Base-by-base conservation (phyloP, 2,113 vertebrate species). In the Pogonocichla stellata region DNA sequence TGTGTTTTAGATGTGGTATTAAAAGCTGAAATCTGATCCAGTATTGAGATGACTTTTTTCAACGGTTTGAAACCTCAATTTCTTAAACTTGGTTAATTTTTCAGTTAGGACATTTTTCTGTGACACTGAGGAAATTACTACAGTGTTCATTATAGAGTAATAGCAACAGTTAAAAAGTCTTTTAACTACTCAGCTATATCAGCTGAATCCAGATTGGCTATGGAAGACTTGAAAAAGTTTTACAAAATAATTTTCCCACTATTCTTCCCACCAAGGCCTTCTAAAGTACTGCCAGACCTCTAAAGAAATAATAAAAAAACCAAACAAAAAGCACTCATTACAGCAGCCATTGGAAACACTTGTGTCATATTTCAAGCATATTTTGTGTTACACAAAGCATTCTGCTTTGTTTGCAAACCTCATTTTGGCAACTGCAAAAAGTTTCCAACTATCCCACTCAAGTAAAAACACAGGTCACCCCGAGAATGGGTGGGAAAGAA, bases 61-160 rank as follows among this genome's bases (percentile, higher is more conserved):
- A 2, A 70, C 12, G 2, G 8, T 60, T 67, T 79, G 40, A n/a
- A 83, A 23, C 2, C 12, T 10, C 24, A 85, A 26, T 10, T 56
- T 13, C 34, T 75, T 45, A 74, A 71, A 73, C 8, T n/a, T 47
- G 5, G 3, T 36, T 69, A 15, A 53, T 34, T 60, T 48, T 79
- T 65, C 34, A 85, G 40, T 50, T 45, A 50, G 0, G 3, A 28
- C 17, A 20, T 60, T 65, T 84, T 36, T 43, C n/a, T 85, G 24
- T 48, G 34, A 51, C 19, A 64, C 10, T 16, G 13, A 80, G 8
- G 23, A 72, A 89, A 56, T 33, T 1, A 60, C 36, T 54, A 34
- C 5, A 50, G 19, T 17, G 24, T 36, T 86, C n/a, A 23, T 38
- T 34, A 26, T 5, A 78, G 54, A 0, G 0, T 40, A 38, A 47